Evolutionary conservation across 92 coral and sea anemone genomes (phyloP), one percentile per base, ranked within the genome.

Genomic region (Umimayanthus kanabou): DNA sequence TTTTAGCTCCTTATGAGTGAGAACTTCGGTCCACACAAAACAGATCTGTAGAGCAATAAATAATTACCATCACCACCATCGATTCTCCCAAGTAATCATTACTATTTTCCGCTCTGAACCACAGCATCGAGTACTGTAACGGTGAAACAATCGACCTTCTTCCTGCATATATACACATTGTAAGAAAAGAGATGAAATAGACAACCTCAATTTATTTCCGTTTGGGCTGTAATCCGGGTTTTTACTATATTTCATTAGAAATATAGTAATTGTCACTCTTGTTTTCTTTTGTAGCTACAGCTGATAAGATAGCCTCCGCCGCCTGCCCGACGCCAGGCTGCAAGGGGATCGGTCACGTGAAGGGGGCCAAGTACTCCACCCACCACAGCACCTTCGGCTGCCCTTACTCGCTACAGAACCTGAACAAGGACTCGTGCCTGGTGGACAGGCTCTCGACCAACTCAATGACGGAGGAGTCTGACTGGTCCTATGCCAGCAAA

Each of bases 291-390:
- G 9, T 73, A 97, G 99, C 99, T n/a, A 92, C 93, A 39, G 97
- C 95, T 3, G 99, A 97, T 71, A 97, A 97, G 90, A 93, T 95
- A 47, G 94, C 98, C 39, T 93, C 98, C 15, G 98, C 98, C 37
- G 96, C 99, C 14, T 97, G 99, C 79, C 99, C 99, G 39, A 97
- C 99, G 22, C 99, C 99, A 66, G 99, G 99, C 39, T 97, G 99
- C 85, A 94, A 96, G 75, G 99, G 99, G 25, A 95, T 97, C 53
- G 99, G 99, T 45, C 99, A 97, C 88, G 99, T 97, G 84, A 97
- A 97, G 76, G 99, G 99, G 13, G 98, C 96, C 20, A 95, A 95
- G 81, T 94, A 94, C 89, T 94, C 96, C 33, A 95, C 95, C 7
- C 98, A 97, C 75, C 98, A 97, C 90, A 95, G 98, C 90, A 96